Evolutionary conservation across 2,113 vertebrate species (phyloP).

Genomic region (Felis catus): F.catus_Fca126_mat1.0 CM031426.1:7530501-7531000

Average conservation of each 20-base stretch:
- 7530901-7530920: background rate
- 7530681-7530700: background rate
- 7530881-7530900: background rate
- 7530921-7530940: background rate
- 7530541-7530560: background rate
- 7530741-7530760: background rate
- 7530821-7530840: background rate
- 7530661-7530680: background rate
- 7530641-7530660: background rate
- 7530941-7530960: background rate
- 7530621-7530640: slow-evolving; percentile 12
- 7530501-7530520: background rate
- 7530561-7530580: background rate
- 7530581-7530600: background rate
- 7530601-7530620: background rate
- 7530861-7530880: background rate
- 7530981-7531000: background rate
- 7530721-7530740: background rate
- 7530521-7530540: background rate
- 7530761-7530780: background rate
- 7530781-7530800: background rate
- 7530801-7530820: background rate
- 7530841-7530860: background rate
- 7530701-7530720: background rate
- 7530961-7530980: background rate